Evolutionary conservation across 2,888 invertebrate species (phyloP).

Genomic region (Vesta saturnalis): DNA sequence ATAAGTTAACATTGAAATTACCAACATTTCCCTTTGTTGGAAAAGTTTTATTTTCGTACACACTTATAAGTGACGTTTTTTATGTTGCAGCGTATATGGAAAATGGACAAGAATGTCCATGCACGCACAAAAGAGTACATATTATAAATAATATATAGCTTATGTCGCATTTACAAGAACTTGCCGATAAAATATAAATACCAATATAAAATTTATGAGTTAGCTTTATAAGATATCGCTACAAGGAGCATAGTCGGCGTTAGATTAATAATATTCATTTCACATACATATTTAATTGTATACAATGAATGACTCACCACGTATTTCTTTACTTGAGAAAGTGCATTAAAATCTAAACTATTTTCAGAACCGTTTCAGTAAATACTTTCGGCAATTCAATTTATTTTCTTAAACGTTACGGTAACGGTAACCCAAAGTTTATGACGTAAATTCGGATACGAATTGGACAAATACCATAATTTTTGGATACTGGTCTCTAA

Average conservation of each 20-base stretch:
- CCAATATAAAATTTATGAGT: slow-evolving; percentile 35
- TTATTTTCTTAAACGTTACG: neutral
- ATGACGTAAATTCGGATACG: neutral
- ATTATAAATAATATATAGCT: slow-evolving; percentile 23
- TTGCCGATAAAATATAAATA: slow-evolving; percentile 35
- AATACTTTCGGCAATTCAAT: neutral
- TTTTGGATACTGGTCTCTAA: neutral
- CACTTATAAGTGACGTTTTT: neutral
- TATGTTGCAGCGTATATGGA: slow-evolving; percentile 21
- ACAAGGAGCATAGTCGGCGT: slow-evolving; percentile 32
- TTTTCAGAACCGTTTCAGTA: too few relatives aligned
- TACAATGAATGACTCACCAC: slow-evolving; percentile 32
- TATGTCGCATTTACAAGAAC: slow-evolving; percentile 33
- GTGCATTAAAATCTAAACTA: neutral
- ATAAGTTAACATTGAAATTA: too few relatives aligned
- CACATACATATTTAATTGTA: slow-evolving; percentile 31
- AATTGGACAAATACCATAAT: neutral
- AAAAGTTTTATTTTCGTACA: slow-evolving; percentile 1
- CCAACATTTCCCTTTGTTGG: too few relatives aligned
- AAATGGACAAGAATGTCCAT: slow-evolving; percentile 28
- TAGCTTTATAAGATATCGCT: slow-evolving; percentile 21
- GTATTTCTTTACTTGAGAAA: neutral
- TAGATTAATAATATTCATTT: slow-evolving; percentile 35
- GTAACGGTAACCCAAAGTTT: neutral
- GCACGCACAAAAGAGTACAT: slow-evolving; percentile 24